Conservation (phyloP, 2,797 vertebrate species). For the Lagorchestes hirsutus region DNA sequence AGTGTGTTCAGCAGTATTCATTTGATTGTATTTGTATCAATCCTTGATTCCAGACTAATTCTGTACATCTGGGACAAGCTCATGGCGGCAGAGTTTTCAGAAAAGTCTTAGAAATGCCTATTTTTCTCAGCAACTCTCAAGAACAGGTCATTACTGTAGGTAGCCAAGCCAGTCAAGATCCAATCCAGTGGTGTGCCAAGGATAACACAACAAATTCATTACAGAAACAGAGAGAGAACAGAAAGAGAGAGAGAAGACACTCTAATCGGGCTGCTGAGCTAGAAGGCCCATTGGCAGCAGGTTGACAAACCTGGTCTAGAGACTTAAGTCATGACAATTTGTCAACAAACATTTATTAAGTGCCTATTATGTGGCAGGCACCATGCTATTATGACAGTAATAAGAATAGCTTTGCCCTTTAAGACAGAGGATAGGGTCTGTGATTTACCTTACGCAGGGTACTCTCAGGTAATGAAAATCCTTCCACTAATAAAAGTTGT, state of each 20-base stretch:
- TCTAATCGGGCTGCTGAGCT: slow-evolving; percentile 72
- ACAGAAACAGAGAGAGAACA: slow-evolving; percentile 81
- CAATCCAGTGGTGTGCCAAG: slow-evolving; percentile 78
- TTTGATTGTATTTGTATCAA: slow-evolving; percentile 56
- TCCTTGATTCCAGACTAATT: slow-evolving; percentile 76
- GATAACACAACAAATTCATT: slow-evolving; percentile 79
- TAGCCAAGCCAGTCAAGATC: slow-evolving; percentile 79
- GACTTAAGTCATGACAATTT: slow-evolving; percentile 69
- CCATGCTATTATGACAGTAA: not conserved
- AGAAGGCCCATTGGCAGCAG: slow-evolving; percentile 68
- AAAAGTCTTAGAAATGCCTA: slow-evolving; percentile 72
- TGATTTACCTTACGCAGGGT: not conserved
- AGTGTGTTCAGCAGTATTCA: slow-evolving; percentile 73
- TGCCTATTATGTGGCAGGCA: slow-evolving; percentile 49
- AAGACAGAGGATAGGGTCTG: not conserved
- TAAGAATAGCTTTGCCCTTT: not conserved
- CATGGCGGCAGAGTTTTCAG: slow-evolving; percentile 73
- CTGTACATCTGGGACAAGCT: slow-evolving; percentile 73
- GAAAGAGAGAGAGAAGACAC: slow-evolving; percentile 76
- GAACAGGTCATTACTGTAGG: slow-evolving; percentile 65
- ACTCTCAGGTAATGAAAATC: not conserved
- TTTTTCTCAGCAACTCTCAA: slow-evolving; percentile 63
- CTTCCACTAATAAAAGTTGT: not conserved
- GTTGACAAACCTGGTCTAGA: slow-evolving; percentile 71
- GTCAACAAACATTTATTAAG: slow-evolving; percentile 71